phyloP scores from a whole-genome alignment of 2,113 vertebrate species.

The Prunella fulvescens region DNA sequence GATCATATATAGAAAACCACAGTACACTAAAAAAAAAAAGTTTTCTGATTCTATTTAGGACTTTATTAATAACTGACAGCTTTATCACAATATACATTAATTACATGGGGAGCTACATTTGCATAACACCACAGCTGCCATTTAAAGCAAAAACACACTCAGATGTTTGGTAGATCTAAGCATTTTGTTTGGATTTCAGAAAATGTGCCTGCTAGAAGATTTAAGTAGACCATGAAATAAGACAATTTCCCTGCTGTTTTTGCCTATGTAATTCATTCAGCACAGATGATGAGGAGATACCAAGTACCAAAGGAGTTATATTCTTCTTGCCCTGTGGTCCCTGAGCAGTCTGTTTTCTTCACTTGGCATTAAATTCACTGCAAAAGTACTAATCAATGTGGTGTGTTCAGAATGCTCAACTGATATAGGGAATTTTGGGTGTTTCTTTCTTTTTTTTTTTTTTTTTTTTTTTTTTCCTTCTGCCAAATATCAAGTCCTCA shows the following conservation, averaged over 20 bases:
- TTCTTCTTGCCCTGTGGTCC: background rate
- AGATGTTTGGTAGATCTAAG: background rate
- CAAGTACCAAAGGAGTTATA: background rate
- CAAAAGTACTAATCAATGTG: background rate
- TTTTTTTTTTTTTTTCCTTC: background rate
- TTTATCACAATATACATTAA: background rate
- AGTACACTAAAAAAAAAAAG: background rate
- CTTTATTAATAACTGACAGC: background rate
- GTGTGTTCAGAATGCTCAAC: background rate
- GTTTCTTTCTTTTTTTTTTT: fast-evolving
- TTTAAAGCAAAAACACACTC: background rate
- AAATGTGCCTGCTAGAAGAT: background rate
- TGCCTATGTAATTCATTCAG: background rate
- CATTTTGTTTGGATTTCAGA: background rate
- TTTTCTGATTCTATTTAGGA: background rate
- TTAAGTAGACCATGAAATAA: conserved; percentile 1
- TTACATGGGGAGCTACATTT: background rate
- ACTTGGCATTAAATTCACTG: background rate
- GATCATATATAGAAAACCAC: background rate
- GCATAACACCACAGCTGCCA: background rate
- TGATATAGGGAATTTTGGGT: background rate
- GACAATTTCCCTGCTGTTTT: background rate
- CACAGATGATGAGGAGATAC: background rate
- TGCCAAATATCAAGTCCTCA: background rate
- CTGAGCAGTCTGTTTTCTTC: background rate